phyloP scores from a whole-genome alignment of 2,113 vertebrate species.

The Notarius quadriscutis region DNA sequence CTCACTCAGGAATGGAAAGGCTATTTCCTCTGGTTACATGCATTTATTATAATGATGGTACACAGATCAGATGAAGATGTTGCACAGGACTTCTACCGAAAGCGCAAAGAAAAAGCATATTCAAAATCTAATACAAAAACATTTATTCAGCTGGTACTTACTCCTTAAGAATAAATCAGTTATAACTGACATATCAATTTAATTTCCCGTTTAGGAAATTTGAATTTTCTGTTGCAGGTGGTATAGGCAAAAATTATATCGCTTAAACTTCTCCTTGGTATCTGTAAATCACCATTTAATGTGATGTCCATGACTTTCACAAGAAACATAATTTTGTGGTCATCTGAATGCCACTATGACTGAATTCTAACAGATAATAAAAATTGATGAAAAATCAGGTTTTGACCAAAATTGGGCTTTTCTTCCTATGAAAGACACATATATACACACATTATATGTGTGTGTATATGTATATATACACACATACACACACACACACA shows the following conservation, averaged over 20 bases:
- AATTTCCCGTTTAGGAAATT: neutral
- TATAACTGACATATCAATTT: neutral
- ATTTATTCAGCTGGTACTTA: neutral
- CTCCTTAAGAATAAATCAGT: neutral
- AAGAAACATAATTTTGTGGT: too few species aligned
- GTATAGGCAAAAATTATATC: neutral
- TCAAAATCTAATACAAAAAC: conserved; percentile 3
- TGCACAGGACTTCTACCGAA: conserved; percentile 13
- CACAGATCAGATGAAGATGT: conserved; percentile 51
- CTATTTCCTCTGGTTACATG: conserved; percentile 48
- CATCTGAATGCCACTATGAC: neutral
- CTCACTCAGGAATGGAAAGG: conserved; percentile 32
- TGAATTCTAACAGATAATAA: neutral
- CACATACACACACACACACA: too few species aligned
- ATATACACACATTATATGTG: too few species aligned
- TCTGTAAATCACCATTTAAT: neutral
- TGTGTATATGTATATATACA: too few species aligned
- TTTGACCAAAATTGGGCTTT: neutral
- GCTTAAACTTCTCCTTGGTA: neutral
- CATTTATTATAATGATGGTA: conserved; percentile 52
- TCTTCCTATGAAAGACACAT: neutral
- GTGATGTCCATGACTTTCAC: neutral
- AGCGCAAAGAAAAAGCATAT: neutral
- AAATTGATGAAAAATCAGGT: neutral
- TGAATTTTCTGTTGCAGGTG: neutral